These are phyloP conservation scores for Eretmochelys imbricata DNA, from an alignment of 2,113 vertebrate genomes.

Conservation along the genomic window DNA sequence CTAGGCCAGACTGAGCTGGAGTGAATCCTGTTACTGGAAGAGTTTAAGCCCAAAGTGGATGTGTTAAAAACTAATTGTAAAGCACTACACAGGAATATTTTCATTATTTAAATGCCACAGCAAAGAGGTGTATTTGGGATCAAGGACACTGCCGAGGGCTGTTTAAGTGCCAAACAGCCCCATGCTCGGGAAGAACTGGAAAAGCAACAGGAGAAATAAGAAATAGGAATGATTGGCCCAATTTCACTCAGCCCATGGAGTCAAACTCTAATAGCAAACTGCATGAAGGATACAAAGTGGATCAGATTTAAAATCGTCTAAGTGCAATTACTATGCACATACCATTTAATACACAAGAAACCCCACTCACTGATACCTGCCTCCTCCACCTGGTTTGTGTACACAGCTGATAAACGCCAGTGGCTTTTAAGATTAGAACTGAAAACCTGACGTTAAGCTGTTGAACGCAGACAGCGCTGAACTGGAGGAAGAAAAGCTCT, in stretches of 20 bases:
- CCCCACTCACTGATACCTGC: conserved; percentile 5
- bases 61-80: not conserved
- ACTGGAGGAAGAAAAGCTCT: not conserved
- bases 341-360: not conserved
- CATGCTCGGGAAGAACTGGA: not conserved
- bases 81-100: not conserved
- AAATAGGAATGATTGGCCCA: not conserved
- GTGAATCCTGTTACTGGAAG: not conserved
- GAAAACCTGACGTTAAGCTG: not conserved
- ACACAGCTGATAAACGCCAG: not conserved
- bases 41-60: not conserved
- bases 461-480: not conserved
- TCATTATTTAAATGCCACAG: not conserved
- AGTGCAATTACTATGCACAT: not conserved
- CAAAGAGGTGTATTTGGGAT: not conserved
- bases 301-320: not conserved
- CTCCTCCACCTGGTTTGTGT: not conserved
- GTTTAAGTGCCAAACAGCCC: not conserved
- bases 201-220: not conserved
- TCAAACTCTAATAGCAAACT: not conserved
- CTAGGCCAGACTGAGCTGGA: not conserved
- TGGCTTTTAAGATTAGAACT: not conserved
- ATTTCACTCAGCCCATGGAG: not conserved
- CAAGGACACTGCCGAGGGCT: not conserved
- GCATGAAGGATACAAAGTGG: not conserved